Conservation (phyloP, 2,113 vertebrate species). For the Oncorhynchus clarkii region DNA sequence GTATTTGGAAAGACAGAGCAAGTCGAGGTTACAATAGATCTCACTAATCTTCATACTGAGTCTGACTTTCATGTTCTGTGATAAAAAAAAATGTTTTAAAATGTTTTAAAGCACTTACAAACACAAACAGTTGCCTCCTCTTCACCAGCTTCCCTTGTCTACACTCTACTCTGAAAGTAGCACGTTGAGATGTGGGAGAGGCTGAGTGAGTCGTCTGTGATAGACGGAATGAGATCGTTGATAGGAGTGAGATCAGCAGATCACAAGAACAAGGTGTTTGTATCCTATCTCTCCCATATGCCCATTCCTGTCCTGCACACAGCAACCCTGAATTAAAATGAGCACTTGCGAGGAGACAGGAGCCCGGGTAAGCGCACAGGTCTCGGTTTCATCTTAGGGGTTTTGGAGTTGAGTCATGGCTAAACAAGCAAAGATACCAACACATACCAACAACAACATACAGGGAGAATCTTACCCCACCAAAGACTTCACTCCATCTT, state of each 20-base stretch:
- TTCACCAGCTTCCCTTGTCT: not conserved
- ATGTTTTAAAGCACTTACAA: not conserved
- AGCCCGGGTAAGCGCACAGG: constrained; percentile 31
- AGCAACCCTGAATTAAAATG: constrained; percentile 64
- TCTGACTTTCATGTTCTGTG: not conserved
- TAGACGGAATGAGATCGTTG: not conserved
- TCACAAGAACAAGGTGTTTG: not conserved
- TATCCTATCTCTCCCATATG: constrained; percentile 41
- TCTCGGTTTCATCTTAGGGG: constrained; percentile 34
- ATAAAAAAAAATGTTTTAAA: not conserved
- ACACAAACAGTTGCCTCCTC: not conserved
- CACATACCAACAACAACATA: constrained; percentile 2
- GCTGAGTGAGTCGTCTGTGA: not conserved
- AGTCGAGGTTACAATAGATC: not conserved
- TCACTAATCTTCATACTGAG: not conserved
- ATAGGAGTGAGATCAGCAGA: constrained; percentile 24
- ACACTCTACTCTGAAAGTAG: not conserved
- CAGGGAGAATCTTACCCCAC: not conserved
- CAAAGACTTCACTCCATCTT: too few relatives aligned
- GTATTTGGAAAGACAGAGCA: not conserved
- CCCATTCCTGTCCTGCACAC: constrained; percentile 14
- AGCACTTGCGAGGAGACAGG: constrained; percentile 47
- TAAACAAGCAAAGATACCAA: not conserved
- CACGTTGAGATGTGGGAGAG: not conserved
- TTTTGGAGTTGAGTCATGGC: not conserved